Evolutionary conservation across 1,140 invertebrate species (phyloP), one percentile per base, ranked within the genome.

Genomic region (Berghia stephanieae): DNA sequence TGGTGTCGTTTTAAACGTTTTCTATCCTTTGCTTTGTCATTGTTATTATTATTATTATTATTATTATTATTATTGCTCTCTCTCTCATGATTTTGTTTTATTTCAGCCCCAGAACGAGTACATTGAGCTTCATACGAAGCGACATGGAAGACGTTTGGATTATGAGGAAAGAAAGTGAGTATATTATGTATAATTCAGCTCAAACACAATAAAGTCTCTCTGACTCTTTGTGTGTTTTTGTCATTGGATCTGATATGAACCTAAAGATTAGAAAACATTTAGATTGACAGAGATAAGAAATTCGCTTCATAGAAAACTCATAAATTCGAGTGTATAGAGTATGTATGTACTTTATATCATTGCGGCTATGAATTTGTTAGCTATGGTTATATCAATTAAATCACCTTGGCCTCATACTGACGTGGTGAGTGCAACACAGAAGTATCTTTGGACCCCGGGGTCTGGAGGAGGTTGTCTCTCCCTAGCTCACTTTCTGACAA

Each of bases 31-130:
- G n/a, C n/a, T n/a, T n/a, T 2, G 8, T 27, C 21, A 57, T 31
- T 27, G 24, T 57, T 31, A 27, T 1, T 4, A 6, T 57, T 6
- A 21, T 6, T 3, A 6, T 6, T 27, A 2, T 57, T 27, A 3
- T 21, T 27, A 6, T 0, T 27, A 57, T 27, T 57, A 21, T 6
- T 3, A 2, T 57, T 27, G 24, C 6, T 57, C 24, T 21, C 3
- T 57, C 1, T 8, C 34, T 70, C 2, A 66, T 43, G 44, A n/a
- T 79, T 27, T 67, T 52, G 73, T 74, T 71, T 76, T 52, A 70
- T 86, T 85, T 52, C 79, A 90, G 98, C 98, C 98, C 84, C 98
- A 99, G 91, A 99, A 99, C 93, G 98, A 99, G 90, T 97, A 99
- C 90, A 99, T 99, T 90, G 98, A 99, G 84, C 93, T 98, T 69